Evolutionary conservation across 2,113 vertebrate species (phyloP).

Genomic region (Macquaria australasica): DNA sequence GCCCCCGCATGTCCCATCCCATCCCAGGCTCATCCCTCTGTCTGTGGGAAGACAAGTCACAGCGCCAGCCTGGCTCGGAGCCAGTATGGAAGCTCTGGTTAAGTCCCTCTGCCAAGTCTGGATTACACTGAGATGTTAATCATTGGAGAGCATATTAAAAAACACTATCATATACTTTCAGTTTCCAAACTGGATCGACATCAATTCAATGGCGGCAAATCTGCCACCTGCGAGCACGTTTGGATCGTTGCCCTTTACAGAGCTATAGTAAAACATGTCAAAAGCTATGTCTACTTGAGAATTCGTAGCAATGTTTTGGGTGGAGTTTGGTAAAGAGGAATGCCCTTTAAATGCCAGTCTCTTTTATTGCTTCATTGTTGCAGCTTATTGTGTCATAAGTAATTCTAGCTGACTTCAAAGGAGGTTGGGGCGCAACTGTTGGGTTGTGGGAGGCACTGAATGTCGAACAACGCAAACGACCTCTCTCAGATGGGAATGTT

Average conservation of each 20-base stretch:
- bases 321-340: constrained; percentile 60
- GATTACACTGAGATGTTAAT: constrained; percentile 78
- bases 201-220: constrained; percentile 11
- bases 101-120: constrained; percentile 72
- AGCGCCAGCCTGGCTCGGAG: constrained; percentile 73
- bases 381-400: constrained; percentile 83
- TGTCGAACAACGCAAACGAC: constrained; percentile 71
- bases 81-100: constrained; percentile 72
- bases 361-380: constrained; percentile 81
- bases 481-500: constrained; percentile 78
- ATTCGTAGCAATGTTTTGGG: constrained; percentile 46
- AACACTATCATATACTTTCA: constrained; percentile 48
- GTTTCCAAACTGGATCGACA: constrained; percentile 41
- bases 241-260: neutral
- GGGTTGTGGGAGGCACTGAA: constrained; percentile 77
- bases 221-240: constrained; percentile 16
- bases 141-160: constrained; percentile 66
- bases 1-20: constrained; percentile 73
- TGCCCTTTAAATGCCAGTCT: constrained; percentile 68
- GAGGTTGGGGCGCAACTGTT: constrained; percentile 69
- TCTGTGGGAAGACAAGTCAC: constrained; percentile 79
- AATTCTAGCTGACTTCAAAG: constrained; percentile 85
- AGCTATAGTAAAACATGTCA: constrained; percentile 4
- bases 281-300: constrained; percentile 23
- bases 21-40: constrained; percentile 80